Evolutionary conservation across 2,797 vertebrate species (phyloP).

Genomic region (Stomatorhinus walkeri): DNA sequence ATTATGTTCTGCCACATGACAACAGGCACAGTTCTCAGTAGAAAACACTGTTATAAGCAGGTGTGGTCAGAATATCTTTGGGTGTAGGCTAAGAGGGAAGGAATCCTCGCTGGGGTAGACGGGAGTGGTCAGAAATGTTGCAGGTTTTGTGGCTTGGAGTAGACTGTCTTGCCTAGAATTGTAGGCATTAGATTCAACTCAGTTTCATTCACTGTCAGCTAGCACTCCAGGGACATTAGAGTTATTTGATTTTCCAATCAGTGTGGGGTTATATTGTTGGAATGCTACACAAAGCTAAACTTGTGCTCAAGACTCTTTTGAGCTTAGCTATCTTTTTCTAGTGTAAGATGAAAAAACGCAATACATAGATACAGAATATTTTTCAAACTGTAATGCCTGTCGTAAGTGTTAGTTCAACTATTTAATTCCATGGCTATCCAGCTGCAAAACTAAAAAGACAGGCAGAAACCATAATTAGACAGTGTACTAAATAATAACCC

Average conservation of each 20-base stretch:
- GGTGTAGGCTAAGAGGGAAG: conserved; percentile 33
- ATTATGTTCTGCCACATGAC: not conserved
- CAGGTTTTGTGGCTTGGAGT: not conserved
- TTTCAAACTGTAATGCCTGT: conserved; percentile 13
- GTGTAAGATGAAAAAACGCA: not conserved
- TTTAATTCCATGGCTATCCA: conserved; percentile 58
- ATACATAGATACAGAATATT: not conserved
- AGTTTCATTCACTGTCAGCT: conserved; percentile 7
- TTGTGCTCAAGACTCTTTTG: not conserved
- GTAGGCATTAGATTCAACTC: conserved; percentile 7
- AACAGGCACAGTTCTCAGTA: not conserved
- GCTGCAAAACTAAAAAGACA: conserved; percentile 51
- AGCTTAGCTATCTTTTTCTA: not conserved
- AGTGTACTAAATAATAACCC: conserved; percentile 64
- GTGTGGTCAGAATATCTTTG: not conserved
- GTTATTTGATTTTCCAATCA: conserved; percentile 5
- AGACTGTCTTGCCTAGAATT: not conserved
- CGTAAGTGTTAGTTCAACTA: conserved; percentile 20
- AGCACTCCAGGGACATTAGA: not conserved
- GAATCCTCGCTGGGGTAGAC: conserved; percentile 39
- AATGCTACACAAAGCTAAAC: not conserved
- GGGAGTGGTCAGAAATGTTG: conserved; percentile 1
- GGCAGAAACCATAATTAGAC: conserved; percentile 65
- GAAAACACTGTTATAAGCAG: not conserved
- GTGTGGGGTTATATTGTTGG: not conserved